Conservation (phyloP, 1,140 invertebrate species). For the Potamilus streckersoni region DNA sequence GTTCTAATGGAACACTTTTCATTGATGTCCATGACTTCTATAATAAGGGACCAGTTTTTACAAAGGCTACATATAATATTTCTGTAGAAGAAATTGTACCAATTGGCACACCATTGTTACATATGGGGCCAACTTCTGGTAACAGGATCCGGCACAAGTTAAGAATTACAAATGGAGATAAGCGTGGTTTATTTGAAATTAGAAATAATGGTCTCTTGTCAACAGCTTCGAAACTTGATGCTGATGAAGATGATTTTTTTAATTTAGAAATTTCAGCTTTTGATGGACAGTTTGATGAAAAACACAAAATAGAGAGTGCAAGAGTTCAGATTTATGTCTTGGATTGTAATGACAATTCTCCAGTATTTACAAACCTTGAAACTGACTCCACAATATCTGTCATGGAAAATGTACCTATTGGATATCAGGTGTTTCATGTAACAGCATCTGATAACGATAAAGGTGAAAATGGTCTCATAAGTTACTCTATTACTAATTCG, state of each 20-base stretch:
- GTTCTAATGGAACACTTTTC: constrained; percentile 57
- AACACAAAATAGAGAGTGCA: constrained; percentile 77
- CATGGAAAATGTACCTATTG: constrained; percentile 86
- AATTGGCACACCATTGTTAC: constrained; percentile 83
- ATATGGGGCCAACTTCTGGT: constrained; percentile 67
- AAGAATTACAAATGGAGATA: constrained; percentile 75
- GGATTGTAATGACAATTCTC: constrained; percentile 67
- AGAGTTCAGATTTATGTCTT: constrained; percentile 60
- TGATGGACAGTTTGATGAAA: constrained; percentile 82
- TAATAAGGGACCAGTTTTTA: constrained; percentile 90
- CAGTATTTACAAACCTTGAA: constrained; percentile 53
- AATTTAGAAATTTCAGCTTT: constrained; percentile 50
- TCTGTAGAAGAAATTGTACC: constrained; percentile 89
- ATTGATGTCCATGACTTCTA: constrained; percentile 81
- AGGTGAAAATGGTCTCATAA: constrained; percentile 94
- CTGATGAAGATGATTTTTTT: constrained; percentile 43
- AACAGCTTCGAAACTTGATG: constrained; percentile 72
- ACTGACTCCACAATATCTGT: constrained; percentile 52
- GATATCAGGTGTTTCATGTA: constrained; percentile 84
- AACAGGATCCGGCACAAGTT: constrained; percentile 82
- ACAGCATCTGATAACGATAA: constrained; percentile 88
- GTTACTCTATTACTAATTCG: constrained; percentile 91
- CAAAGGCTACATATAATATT: constrained; percentile 87
- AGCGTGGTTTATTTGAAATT: constrained; percentile 54
- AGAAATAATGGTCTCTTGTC: constrained; percentile 83